A percentile compares a stretch with the other conserved stretches of the same genome.
Evolutionary conservation across 2,888 invertebrate species (phyloP).

Genomic region (Chloroclysta siterata): DNA sequence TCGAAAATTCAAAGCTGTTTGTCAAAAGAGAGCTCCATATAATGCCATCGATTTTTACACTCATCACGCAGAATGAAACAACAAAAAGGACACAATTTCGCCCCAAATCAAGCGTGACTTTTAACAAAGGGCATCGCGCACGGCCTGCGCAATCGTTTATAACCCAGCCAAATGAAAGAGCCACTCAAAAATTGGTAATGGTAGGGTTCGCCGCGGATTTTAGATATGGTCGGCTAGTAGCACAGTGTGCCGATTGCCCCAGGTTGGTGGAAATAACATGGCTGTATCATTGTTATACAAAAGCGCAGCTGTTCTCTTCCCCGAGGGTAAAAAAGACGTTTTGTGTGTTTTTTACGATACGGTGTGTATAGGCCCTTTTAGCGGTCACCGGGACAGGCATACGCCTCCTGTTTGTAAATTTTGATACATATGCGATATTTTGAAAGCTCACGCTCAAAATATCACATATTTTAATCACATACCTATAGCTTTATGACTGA

Average conservation of each 20-base stretch:
- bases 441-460: too few species aligned
- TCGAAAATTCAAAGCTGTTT: slow-evolving; percentile 30
- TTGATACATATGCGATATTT: slow-evolving; percentile 58
- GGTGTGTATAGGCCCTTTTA: slow-evolving; percentile 68
- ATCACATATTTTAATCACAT: too few species aligned
- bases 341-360: slow-evolving; percentile 71
- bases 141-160: slow-evolving; percentile 67
- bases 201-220: slow-evolving; percentile 41
- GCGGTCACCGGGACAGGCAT: slow-evolving; percentile 76
- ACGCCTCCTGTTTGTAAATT: slow-evolving; percentile 60
- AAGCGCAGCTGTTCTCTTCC: slow-evolving; percentile 82
- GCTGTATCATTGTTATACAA: slow-evolving; percentile 83
- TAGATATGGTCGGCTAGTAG: slow-evolving; percentile 55
- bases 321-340: slow-evolving; percentile 81
- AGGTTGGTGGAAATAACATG: slow-evolving; percentile 76
- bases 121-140: slow-evolving; percentile 74
- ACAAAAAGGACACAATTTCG: slow-evolving; percentile 83
- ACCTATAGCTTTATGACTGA: background rate
- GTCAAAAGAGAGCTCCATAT: slow-evolving; percentile 39
- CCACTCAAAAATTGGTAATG: slow-evolving; percentile 23
- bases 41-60: slow-evolving; percentile 75
- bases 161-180: slow-evolving; percentile 56
- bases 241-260: slow-evolving; percentile 73
- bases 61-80: slow-evolving; percentile 74
- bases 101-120: slow-evolving; percentile 82